These are phyloP conservation scores for Zaprionus bogoriensis DNA, from an alignment of 2,888 invertebrate genomes.

Conservation along the genomic window DNA sequence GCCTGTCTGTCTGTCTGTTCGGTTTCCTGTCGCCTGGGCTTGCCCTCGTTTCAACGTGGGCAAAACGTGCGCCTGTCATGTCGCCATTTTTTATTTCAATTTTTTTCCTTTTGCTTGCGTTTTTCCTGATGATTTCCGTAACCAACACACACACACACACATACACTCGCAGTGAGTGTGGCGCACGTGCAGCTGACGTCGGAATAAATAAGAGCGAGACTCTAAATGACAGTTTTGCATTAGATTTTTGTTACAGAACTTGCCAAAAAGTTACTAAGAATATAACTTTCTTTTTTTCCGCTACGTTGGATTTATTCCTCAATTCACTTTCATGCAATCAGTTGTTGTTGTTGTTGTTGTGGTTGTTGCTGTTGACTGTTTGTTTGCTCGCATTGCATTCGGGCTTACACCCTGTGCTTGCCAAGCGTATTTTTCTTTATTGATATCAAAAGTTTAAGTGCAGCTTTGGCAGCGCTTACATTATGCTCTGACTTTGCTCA, in stretches of 20 bases:
- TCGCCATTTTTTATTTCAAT: constrained; percentile 58
- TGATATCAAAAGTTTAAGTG: constrained; percentile 77
- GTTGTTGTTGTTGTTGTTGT: constrained; percentile 19
- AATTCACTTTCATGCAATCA: constrained; percentile 50
- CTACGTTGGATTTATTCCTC: neutral
- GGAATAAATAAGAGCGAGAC: constrained; percentile 68
- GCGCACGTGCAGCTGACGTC: constrained; percentile 72
- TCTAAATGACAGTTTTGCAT: constrained; percentile 77
- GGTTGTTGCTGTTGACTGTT: constrained; percentile 16
- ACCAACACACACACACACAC: constrained; percentile 8
- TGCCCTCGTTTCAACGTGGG: constrained; percentile 44
- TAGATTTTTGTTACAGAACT: constrained; percentile 61
- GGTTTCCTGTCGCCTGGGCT: constrained; percentile 26
- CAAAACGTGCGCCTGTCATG: constrained; percentile 59
- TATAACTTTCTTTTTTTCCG: constrained; percentile 20
- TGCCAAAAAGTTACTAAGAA: constrained; percentile 38
- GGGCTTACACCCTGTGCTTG: constrained; percentile 36
- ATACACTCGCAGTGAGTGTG: constrained; percentile 17
- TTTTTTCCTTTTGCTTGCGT: constrained; percentile 16
- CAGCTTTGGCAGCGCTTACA: constrained; percentile 74
- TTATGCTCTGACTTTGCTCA: constrained; percentile 65
- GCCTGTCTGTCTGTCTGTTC: constrained; percentile 19
- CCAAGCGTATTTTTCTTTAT: constrained; percentile 52
- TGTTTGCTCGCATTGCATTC: no score
- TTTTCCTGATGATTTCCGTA: constrained; percentile 58